Conservation (phyloP, 1,140 invertebrate species). For the Drosophila punjabiensis region DNA sequence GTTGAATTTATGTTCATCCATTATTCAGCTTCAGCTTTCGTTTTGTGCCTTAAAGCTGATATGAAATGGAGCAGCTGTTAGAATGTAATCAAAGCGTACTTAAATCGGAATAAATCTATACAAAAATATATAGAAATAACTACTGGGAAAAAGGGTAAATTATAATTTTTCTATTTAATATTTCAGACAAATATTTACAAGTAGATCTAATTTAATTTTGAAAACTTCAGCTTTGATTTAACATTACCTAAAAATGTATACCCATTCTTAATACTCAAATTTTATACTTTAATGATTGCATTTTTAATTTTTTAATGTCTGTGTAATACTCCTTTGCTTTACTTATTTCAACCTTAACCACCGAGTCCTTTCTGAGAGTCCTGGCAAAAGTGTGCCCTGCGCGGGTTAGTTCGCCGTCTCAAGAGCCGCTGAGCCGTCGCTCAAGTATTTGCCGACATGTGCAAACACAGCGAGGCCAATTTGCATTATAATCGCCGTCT, state of each 20-base stretch:
- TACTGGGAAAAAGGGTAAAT: not conserved
- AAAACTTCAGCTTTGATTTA: not conserved
- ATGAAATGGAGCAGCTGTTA: not conserved
- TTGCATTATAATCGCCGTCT: constrained; percentile 78
- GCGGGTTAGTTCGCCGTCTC: constrained; percentile 51
- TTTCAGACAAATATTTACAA: not conserved
- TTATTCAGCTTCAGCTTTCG: constrained; percentile 6
- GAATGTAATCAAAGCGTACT: not conserved
- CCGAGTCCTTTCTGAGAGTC: not conserved
- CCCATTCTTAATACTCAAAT: not conserved
- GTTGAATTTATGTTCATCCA: constrained; percentile 6
- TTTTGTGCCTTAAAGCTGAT: not conserved
- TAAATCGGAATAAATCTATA: not conserved
- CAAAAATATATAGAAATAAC: not conserved
- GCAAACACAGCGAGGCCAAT: constrained; percentile 76
- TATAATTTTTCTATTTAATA: not conserved
- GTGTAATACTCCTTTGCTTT: not conserved
- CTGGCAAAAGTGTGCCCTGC: constrained; percentile 18
- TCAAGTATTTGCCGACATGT: constrained; percentile 75
- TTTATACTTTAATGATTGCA: not conserved
- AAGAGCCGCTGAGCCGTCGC: constrained; percentile 50
- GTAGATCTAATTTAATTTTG: not conserved
- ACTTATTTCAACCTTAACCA: not conserved
- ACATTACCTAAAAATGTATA: not conserved
- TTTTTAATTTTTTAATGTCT: not conserved